These are phyloP conservation scores for Phyllotreta cruciferae DNA, from an alignment of 2,888 invertebrate genomes.

Conservation along the genomic window DNA sequence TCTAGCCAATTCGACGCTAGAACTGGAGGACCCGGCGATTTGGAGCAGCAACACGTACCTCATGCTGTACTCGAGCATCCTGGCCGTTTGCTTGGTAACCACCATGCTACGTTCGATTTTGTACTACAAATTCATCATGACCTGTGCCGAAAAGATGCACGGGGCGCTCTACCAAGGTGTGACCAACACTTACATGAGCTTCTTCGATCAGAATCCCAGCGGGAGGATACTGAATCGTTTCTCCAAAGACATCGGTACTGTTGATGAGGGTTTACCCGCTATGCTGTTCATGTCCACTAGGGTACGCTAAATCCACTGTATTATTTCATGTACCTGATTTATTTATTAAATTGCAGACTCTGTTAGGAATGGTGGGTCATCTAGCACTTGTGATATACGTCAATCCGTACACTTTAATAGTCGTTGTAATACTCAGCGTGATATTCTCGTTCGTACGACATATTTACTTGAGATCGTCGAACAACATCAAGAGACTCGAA, in stretches of 20 bases:
- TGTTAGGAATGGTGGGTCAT: constrained; percentile 60
- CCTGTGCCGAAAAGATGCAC: constrained; percentile 3
- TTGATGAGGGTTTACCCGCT: constrained; percentile 63
- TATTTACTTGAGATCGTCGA: constrained; percentile 79
- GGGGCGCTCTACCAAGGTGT: constrained; percentile 6
- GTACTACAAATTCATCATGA: constrained; percentile 11
- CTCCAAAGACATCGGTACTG: constrained; percentile 72
- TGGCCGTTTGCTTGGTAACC: constrained; percentile 62
- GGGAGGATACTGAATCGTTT: constrained; percentile 73
- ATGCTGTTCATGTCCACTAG: constrained; percentile 7
- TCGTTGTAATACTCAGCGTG: constrained; percentile 63
- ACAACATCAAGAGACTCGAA: constrained; percentile 81
- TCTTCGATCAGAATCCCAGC: constrained; percentile 74
- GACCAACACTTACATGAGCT: constrained; percentile 60
- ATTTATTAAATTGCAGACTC: constrained; percentile 57
- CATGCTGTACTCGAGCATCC: constrained; percentile 67
- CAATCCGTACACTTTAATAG: constrained; percentile 61
- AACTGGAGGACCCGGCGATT: constrained; percentile 2
- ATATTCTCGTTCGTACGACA: constrained; percentile 72
- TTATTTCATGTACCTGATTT: too few species aligned
- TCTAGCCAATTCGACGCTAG: neutral
- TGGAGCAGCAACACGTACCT: constrained; percentile 61
- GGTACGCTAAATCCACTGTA: too few species aligned
- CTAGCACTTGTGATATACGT: constrained; percentile 63
- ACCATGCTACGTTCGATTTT: constrained; percentile 57